phyloP scores from a whole-genome alignment of 2,113 vertebrate species.

The Cavia aperea region DNA sequence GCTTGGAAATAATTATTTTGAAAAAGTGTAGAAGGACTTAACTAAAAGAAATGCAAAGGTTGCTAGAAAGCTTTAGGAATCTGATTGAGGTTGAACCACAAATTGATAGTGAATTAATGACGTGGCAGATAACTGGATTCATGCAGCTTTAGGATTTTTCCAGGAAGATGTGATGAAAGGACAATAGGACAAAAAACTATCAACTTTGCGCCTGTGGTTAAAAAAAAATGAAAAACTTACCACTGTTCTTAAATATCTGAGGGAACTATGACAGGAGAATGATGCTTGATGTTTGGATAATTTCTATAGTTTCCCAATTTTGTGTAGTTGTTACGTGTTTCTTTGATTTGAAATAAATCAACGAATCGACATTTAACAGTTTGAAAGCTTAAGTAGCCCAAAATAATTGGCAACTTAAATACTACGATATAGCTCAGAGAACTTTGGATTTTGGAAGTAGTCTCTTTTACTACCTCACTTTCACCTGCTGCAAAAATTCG shows the following conservation, averaged over 20 bases:
- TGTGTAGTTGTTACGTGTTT: not conserved
- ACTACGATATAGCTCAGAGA: not conserved
- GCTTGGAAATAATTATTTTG: constrained; percentile 17
- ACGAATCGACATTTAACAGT: not conserved
- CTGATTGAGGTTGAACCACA: constrained; percentile 8
- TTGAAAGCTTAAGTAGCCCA: not conserved
- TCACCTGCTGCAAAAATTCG: not conserved
- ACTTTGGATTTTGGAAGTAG: not conserved
- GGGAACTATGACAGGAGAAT: not conserved
- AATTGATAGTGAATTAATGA: constrained; percentile 44
- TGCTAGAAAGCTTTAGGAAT: constrained; percentile 40
- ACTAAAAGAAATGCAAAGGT: not conserved
- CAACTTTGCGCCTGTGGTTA: not conserved
- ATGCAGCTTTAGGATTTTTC: constrained; percentile 7
- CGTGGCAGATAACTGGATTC: constrained; percentile 47
- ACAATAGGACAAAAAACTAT: not conserved
- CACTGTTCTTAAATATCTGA: not conserved
- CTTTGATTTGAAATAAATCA: not conserved
- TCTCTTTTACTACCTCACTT: not conserved
- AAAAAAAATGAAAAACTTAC: not conserved
- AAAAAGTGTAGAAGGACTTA: constrained; percentile 14
- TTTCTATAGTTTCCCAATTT: not conserved
- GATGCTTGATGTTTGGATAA: not conserved
- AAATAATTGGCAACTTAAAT: not conserved
- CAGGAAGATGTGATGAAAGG: constrained; percentile 50